These are phyloP conservation scores for Eufriesea mexicana DNA, from an alignment of 1,140 invertebrate species.

Conservation along the genomic window DNA sequence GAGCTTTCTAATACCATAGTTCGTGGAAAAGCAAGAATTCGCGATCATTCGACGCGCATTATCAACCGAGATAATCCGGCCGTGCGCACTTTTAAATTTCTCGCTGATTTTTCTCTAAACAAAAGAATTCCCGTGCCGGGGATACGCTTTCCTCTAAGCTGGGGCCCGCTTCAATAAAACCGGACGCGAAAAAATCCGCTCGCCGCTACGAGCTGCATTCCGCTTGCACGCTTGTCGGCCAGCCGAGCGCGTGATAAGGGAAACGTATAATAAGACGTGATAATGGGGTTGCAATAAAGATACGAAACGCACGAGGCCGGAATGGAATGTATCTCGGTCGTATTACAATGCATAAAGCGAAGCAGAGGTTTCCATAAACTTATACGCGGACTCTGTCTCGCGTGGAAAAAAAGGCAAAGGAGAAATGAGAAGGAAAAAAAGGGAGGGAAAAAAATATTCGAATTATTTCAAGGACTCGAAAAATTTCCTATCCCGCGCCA, in stretches of 20 bases:
- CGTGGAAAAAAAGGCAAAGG: no score
- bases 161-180: slow-evolving; percentile 27
- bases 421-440: no score
- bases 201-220: slow-evolving; percentile 19
- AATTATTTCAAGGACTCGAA: slow-evolving; percentile 21
- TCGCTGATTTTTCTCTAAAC: not conserved
- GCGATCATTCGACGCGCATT: not conserved
- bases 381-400: not conserved
- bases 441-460: not conserved
- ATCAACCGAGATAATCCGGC: not conserved
- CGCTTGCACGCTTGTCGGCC: slow-evolving; percentile 28
- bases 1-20: no score
- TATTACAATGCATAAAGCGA: slow-evolving; percentile 30
- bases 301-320: slow-evolving; percentile 31
- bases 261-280: slow-evolving; percentile 54
- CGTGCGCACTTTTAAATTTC: not conserved
- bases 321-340: slow-evolving; percentile 40
- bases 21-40: not conserved
- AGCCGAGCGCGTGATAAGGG: slow-evolving; percentile 42
- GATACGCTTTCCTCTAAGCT: not conserved
- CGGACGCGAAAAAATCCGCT: slow-evolving; percentile 1
- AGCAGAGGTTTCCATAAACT: slow-evolving; percentile 37
- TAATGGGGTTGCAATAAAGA: slow-evolving; percentile 53
- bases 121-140: not conserved
- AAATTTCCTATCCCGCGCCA: slow-evolving; percentile 5